Percentiles rank a stretch among this genome's conserved stretches.
Evolutionary conservation across 2,113 vertebrate species (phyloP).

Genomic region (Heterochromis multidens): DNA sequence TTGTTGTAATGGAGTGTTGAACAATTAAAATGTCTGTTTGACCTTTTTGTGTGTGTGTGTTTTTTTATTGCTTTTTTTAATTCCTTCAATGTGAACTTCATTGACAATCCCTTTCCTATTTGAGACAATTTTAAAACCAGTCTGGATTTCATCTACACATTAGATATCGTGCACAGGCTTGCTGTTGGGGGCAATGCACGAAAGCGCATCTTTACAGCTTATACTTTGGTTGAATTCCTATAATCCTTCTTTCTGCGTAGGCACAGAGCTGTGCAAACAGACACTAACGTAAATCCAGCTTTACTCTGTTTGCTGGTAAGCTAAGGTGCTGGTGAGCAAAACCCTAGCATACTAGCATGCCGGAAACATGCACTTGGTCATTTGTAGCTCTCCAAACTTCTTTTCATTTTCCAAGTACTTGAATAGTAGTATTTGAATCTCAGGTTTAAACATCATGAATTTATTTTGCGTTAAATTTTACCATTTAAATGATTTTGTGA

Average conservation of each 20-base stretch:
- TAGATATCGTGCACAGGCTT: not conserved
- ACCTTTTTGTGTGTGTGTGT: not conserved
- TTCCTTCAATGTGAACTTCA: not conserved
- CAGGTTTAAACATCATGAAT: not conserved
- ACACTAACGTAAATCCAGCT: not conserved
- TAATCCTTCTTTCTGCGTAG: not conserved
- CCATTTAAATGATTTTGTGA: not conserved
- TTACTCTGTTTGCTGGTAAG: not conserved
- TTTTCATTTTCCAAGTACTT: not conserved
- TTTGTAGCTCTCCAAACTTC: not conserved
- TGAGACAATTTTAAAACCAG: not conserved
- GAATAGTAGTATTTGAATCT: not conserved
- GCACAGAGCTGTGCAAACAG: not conserved
- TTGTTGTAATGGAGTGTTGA: rapidly evolving
- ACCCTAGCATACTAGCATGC: not conserved
- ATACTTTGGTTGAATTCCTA: not conserved
- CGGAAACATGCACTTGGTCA: not conserved
- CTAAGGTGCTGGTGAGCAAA: not conserved
- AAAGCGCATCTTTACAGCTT: not conserved
- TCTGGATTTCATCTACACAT: not conserved
- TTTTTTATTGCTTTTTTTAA: not conserved
- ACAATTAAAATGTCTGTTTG: not conserved
- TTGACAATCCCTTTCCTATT: not conserved
- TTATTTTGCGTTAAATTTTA: not conserved
- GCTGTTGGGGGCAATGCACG: not conserved